These are phyloP conservation scores for Platyrinchus mystaceus DNA, from an alignment of 2,797 vertebrate species.

Conservation along the genomic window DNA sequence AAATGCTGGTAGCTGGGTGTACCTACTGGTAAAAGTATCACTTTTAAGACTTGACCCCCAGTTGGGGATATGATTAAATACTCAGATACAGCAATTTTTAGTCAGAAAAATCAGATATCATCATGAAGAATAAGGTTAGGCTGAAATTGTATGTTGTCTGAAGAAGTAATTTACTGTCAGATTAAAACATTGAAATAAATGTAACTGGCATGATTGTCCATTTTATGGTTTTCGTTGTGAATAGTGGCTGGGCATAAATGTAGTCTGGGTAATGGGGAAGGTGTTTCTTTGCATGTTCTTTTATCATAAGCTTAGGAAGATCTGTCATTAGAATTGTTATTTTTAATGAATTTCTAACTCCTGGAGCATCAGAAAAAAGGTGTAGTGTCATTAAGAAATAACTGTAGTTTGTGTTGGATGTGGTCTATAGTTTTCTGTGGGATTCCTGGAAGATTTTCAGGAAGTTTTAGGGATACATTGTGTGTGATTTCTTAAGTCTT, in stretches of 20 bases:
- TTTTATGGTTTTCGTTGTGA: neutral
- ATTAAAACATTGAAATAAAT: neutral
- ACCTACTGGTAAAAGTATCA: neutral
- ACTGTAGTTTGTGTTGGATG: neutral
- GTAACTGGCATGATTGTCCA: neutral
- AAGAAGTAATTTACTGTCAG: neutral
- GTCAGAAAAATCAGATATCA: neutral
- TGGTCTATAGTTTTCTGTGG: neutral
- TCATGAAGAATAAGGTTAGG: neutral
- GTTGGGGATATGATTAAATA: neutral
- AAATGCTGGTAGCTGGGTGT: neutral
- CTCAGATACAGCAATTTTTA: neutral
- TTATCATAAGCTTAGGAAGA: neutral
- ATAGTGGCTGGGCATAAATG: neutral
- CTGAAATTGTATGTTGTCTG: neutral
- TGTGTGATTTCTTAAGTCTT: neutral
- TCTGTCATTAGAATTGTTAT: neutral
- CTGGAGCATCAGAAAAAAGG: neutral
- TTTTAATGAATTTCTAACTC: neutral
- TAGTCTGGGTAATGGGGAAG: neutral
- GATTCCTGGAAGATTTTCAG: neutral
- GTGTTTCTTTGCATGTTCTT: neutral
- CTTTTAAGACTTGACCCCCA: neutral
- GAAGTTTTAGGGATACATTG: neutral
- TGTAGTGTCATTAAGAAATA: neutral